phyloP scores from a whole-genome alignment of 2,797 vertebrate genomes.

The Ficedula albicollis region DNA sequence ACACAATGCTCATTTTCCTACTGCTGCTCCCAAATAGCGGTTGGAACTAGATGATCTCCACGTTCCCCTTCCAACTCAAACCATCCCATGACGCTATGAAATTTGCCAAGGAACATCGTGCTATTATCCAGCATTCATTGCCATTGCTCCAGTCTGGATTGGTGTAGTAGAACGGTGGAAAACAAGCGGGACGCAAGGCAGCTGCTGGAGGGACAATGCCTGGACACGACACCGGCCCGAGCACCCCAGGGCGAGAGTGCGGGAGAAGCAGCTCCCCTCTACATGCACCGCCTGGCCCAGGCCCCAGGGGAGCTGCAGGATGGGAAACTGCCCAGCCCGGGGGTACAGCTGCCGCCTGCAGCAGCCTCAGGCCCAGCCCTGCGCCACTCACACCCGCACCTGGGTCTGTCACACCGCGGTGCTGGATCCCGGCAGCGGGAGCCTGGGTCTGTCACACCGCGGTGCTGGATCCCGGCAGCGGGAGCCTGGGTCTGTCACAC shows the following conservation, averaged over 20 bases:
- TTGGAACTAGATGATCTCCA: too few species aligned
- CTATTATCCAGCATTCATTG: background rate
- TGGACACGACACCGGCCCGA: background rate
- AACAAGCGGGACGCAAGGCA: rapidly evolving
- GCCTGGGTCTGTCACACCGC: too few species aligned
- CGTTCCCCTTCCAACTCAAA: background rate
- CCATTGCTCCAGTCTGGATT: background rate
- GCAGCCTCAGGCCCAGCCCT: background rate
- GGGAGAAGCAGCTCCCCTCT: background rate
- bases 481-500: rapidly evolving
- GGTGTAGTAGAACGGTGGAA: rapidly evolving
- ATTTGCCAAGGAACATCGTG: rapidly evolving
- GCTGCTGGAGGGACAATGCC: background rate
- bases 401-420: rapidly evolving
- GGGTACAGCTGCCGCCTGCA: background rate
- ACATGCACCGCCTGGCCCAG: rapidly evolving
- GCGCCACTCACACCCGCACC: background rate
- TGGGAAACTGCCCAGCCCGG: too few species aligned
- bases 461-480: too few species aligned
- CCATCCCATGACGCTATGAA: background rate
- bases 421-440: rapidly evolving
- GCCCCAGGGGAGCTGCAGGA: background rate
- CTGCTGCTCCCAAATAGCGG: background rate
- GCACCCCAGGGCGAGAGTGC: rapidly evolving
- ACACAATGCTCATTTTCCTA: background rate